Evolutionary conservation across 1,140 invertebrate species (phyloP), one percentile per base, ranked within the genome.

Genomic region (Coelopa frigida): DNA sequence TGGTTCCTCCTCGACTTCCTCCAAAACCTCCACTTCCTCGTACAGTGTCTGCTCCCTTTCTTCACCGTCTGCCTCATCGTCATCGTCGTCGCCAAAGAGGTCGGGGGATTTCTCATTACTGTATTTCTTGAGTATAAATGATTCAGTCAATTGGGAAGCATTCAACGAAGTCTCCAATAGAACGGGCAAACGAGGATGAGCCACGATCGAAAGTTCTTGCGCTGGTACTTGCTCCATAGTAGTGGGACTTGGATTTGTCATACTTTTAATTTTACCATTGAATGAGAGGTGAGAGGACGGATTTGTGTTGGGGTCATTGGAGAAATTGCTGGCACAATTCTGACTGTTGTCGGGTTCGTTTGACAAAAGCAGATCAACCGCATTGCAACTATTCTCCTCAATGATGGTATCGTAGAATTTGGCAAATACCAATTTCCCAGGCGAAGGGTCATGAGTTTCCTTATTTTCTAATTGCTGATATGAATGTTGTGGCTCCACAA

Each of bases 301-400:
- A 14, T 36, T 27, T 10, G 21, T 22, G 26, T 44, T 33, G 17
- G 12, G 33, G 20, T 21, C 15, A 22, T 44, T 12, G 4, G 42
- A 44, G 6, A 22, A 23, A n/a, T 15, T 18, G 11, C 14, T 41
- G 17, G 24, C 39, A 10, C 7, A 2, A 18, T 29, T 35, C 7
- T 22, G 5, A 15, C 40, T 42, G 8, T 29, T 29, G 27, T n/a
- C n/a, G n/a, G n/a, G n/a, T 24, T 48, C 39, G 3, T 38, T 43
- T 6, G 46, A 37, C 24, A 56, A 42, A 23, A 56, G 45, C 47
- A 66, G 60, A 29, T 68, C 65, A 14, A 68, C 59, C 3, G 66
- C 66, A 53, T 69, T 69, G 48, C 62, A 64, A 46, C 66, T 69
- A 35, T 69, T 60, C 32, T 69, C 65, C 32, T 61, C 58, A 27